Percentiles rank a stretch among this genome's conserved stretches.
phyloP scores from a whole-genome alignment of 2,113 vertebrate species.

The Hyaena hyaena region DNA sequence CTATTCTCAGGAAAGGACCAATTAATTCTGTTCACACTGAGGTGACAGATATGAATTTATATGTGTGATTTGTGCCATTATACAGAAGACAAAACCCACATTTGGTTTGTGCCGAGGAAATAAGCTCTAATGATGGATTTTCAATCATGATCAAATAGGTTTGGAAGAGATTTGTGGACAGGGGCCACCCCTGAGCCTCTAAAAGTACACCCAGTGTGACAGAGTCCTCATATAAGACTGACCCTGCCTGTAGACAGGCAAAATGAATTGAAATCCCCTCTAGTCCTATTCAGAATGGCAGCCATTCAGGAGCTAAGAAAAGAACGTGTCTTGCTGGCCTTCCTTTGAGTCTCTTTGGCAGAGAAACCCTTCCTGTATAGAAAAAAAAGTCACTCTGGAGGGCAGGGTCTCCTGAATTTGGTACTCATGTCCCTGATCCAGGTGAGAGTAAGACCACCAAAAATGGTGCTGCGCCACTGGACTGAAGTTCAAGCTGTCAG shows the following conservation, averaged over 20 bases:
- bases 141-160: not conserved
- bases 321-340: constrained; percentile 38
- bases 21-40: not conserved
- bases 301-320: constrained; percentile 69
- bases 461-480: not conserved
- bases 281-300: constrained; percentile 55
- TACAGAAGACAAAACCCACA: not conserved
- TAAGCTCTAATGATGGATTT: not conserved
- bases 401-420: not conserved
- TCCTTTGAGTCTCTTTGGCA: constrained; percentile 70
- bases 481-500: not conserved
- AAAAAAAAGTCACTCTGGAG: constrained; percentile 38
- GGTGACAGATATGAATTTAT: not conserved
- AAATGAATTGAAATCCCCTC: not conserved
- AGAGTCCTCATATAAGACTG: not conserved
- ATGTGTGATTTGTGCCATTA: too few relatives aligned
- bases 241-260: not conserved
- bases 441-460: not conserved
- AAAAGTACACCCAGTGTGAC: too few relatives aligned
- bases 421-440: not conserved
- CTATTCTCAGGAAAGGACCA: not conserved
- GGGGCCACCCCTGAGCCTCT: not conserved
- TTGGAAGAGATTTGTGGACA: not conserved
- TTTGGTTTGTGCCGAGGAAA: not conserved
- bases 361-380: not conserved